phyloP scores from a whole-genome alignment of 2,888 invertebrate species.

The Dryobota labecula region DNA sequence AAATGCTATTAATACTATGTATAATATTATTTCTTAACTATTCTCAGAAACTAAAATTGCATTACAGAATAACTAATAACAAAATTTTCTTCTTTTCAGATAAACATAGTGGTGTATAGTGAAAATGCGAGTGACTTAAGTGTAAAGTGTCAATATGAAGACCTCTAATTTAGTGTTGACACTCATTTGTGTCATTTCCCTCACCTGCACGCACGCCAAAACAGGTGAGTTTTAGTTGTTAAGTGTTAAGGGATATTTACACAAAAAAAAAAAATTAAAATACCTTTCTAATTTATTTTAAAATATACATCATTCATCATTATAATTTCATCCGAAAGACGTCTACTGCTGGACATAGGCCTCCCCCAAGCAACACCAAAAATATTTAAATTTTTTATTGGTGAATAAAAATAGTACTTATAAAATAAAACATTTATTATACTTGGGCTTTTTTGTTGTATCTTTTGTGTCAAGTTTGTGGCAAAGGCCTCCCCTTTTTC shows the following conservation, averaged over 20 bases:
- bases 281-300: neutral
- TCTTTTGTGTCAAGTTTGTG: too few species aligned
- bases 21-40: too few species aligned
- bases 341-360: too few species aligned
- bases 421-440: too few species aligned
- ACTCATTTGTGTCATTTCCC: constrained; percentile 85
- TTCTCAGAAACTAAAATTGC: neutral
- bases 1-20: too few species aligned
- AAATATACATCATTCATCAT: too few species aligned
- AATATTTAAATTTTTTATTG: too few species aligned
- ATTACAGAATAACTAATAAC: neutral
- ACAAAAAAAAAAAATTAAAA: neutral
- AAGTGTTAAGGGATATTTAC: neutral
- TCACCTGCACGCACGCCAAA: constrained; percentile 88
- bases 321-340: too few species aligned
- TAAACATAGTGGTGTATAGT: constrained; percentile 64
- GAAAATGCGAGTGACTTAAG: constrained; percentile 85
- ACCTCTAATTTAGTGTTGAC: constrained; percentile 83
- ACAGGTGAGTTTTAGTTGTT: constrained; percentile 79
- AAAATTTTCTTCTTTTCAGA: constrained; percentile 69
- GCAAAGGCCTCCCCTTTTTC: too few species aligned
- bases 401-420: too few species aligned
- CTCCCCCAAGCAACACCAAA: too few species aligned
- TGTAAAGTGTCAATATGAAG: constrained; percentile 82
- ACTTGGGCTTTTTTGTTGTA: too few species aligned